Base-by-base conservation (phyloP, 2,113 vertebrate genomes). In the Hiodon tergisus region DNA sequence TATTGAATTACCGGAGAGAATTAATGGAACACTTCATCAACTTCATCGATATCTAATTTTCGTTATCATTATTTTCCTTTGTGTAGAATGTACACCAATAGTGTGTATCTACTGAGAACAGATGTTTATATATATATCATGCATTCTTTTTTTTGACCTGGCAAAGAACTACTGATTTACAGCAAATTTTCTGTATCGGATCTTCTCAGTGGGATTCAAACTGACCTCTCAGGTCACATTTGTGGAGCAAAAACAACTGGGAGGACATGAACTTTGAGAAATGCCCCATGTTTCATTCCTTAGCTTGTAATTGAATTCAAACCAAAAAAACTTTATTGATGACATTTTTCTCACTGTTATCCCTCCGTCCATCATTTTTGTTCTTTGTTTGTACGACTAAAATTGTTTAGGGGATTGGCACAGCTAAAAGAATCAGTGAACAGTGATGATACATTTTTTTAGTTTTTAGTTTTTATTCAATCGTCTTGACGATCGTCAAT, bases 171-270 rank as follows among this genome's bases (percentile, higher is more conserved):
- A 76, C 74, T 74, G 71, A 80, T 63, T 82, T 63, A 70, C 76
- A 80, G 52, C 61, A 47, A 2, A 50, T 69, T 58, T 68, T 69
- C 69, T 60, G 77, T 73, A 74, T 76, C 52, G 47, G 9, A 71
- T 71, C 78, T 71, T 80, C 80, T 85, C 76, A 71, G 72, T 14
- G 14, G 74, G 54, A 67, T 57, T 67, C 13, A 50, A 17, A 74
- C 62, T 31, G 73, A 83, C 82, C 78, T 77, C 58, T 9, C 74
- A 75, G 74, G 77, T 78, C 79, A 84, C 85, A 84, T 81, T 84
- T 83, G 81, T 54, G 46, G 46, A 8, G 67, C 52, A 72, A 73
- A 69, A 83, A 78, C 77, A 74, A 78, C 76, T 46, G 58, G 55
- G 54, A 77, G 82, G 77, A 80, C 72, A 54, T 69, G 81, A 84